Conservation (phyloP, 2,797 vertebrate species). For the Peromyscus attwateri region DNA sequence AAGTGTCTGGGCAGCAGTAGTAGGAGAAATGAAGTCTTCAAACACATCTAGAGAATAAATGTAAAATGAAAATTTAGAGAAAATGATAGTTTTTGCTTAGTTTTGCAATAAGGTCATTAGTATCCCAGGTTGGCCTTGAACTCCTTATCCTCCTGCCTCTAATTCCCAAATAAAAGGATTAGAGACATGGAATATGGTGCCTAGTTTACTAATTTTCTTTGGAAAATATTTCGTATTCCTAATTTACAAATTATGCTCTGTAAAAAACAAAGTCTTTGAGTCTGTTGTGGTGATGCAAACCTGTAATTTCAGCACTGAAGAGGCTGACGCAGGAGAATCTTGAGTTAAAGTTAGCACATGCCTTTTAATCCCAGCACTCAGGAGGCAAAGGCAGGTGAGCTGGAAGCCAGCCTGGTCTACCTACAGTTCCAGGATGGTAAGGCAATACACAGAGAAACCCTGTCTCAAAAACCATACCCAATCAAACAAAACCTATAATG, state of each 20-base stretch:
- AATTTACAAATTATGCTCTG: background rate
- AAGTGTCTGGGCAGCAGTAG: constrained; percentile 98
- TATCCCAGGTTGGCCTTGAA: background rate
- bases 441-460: background rate
- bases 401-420: background rate
- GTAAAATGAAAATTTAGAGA: constrained; percentile 63
- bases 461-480: background rate
- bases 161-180: background rate
- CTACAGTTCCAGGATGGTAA: background rate
- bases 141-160: background rate
- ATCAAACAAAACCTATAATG: background rate
- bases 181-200: background rate
- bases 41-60: constrained; percentile 94
- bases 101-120: background rate
- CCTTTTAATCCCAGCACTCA: background rate
- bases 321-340: background rate
- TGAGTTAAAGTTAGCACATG: background rate
- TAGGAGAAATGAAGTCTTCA: constrained; percentile 99
- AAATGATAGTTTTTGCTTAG: background rate
- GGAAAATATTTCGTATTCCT: background rate
- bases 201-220: background rate
- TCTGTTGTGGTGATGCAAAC: background rate
- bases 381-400: background rate
- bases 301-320: background rate
- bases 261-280: background rate